Percentiles rank a stretch among this genome's conserved stretches.
phyloP scores from a whole-genome alignment of 2,113 vertebrate genomes.

The Bombycilla garrulus region DNA sequence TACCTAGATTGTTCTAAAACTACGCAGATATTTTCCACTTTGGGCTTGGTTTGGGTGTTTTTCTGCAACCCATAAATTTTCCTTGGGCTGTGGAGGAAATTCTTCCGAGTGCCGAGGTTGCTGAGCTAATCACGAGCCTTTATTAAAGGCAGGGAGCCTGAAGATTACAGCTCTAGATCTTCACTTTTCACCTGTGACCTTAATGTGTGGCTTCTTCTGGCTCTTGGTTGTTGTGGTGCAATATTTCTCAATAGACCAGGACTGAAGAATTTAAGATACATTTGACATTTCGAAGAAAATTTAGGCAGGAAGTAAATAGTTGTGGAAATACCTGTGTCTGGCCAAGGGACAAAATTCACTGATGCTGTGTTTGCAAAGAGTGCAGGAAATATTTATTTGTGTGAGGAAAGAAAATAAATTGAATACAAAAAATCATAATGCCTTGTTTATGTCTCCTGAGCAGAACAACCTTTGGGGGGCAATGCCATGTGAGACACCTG shows the following conservation, averaged over 20 bases:
- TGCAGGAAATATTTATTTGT: not conserved
- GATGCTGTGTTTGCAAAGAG: not conserved
- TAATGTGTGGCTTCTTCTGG: not conserved
- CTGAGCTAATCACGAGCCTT: not conserved
- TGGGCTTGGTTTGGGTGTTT: not conserved
- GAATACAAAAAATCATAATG: rapidly evolving
- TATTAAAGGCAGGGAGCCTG: not conserved
- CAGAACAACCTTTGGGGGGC: not conserved
- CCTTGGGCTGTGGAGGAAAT: not conserved
- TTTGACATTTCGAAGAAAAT: not conserved
- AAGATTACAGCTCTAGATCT: not conserved
- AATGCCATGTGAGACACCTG: not conserved
- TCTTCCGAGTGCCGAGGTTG: not conserved
- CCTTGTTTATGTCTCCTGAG: not conserved
- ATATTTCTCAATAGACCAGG: not conserved
- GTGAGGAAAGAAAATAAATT: not conserved
- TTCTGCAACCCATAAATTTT: not conserved
- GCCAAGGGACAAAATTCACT: not conserved
- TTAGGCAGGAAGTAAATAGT: not conserved
- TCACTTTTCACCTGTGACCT: not conserved
- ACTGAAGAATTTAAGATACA: not conserved
- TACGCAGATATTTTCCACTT: not conserved
- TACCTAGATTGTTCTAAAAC: not conserved
- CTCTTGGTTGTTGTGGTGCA: not conserved
- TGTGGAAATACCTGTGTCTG: not conserved